Evolutionary conservation across 2,113 vertebrate genomes (phyloP).

Genomic region (Telmatochromis sp.): DNA sequence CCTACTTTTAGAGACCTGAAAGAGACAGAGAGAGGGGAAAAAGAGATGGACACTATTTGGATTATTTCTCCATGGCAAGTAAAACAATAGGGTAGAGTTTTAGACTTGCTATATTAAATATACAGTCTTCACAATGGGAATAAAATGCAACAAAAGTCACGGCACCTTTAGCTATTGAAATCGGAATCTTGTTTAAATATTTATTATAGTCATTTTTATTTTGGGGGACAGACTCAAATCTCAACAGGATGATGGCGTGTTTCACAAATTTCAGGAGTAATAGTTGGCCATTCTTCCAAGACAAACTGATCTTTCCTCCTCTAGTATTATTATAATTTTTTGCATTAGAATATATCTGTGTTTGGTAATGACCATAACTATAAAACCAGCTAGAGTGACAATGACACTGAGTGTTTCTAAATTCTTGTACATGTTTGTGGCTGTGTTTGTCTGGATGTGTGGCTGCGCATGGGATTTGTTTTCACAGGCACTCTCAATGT

Average conservation of each 20-base stretch:
- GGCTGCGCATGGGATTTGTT: not conserved
- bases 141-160: not conserved
- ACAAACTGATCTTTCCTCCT: not conserved
- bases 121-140: not conserved
- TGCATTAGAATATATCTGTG: not conserved
- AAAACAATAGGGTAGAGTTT: not conserved
- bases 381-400: not conserved
- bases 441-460: not conserved
- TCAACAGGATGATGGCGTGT: not conserved
- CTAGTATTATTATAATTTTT: not conserved
- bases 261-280: not conserved
- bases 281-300: not conserved
- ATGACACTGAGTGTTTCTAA: not conserved
- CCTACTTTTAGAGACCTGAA: slow-evolving; percentile 9
- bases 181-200: not conserved
- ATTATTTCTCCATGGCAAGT: not conserved
- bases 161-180: not conserved
- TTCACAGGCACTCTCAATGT: slow-evolving; percentile 87
- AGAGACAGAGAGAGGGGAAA: not conserved
- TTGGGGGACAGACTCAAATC: not conserved
- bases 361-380: not conserved
- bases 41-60: not conserved
- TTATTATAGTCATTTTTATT: not conserved
- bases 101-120: not conserved
- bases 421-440: not conserved